Base-by-base conservation (phyloP, 1,140 invertebrate genomes). In the Drosophila navojoa region DNA sequence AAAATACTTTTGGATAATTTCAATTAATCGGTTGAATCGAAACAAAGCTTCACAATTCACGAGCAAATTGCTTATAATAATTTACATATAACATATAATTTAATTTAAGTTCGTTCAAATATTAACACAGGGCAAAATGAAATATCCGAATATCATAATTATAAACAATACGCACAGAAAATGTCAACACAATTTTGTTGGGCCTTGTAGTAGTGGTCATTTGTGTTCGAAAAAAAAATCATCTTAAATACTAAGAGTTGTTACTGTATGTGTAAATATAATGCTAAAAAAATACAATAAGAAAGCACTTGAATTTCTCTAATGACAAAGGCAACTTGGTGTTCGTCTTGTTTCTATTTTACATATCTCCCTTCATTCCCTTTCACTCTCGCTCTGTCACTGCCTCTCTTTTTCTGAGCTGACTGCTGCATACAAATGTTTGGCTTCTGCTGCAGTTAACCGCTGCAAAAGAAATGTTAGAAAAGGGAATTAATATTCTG, bases 261-360 rank as follows among this genome's bases (percentile, higher is more conserved):
- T 61, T 35, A 58, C 27, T 29, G 53, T 67, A 15, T 47, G 50
- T 64, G 29, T 64, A 64, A 54, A 64, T 64, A 16, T 64, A 55
- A 50, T 71, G 54, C 61, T 66, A 58, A 64, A 47, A 47, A 63
- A 71, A 57, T 67, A 76, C 42, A 67, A 47, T 63, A 74, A 81
- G 81, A 85, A 85, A 85, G 77, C 81, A 85, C 81, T 85, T 86
- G 70, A 85, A 80, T 80, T 79, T 79, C 42, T 54, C 70, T 68
- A 64, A 68, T 70, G 67, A 74, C 64, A 85, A 85, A 85, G 81
- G 81, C 81, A 85, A 86, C 81, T 49, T 85, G 77, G 81, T 85
- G 81, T 71, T 84, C 25, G n/a, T 67, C 44, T 50, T 19, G 29
- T 22, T 57, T 59, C n/a, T 59, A 27, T 66, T 29, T 59, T 40